Conservation (phyloP, 2,113 vertebrate species). For the Lasiurus borealis region DNA sequence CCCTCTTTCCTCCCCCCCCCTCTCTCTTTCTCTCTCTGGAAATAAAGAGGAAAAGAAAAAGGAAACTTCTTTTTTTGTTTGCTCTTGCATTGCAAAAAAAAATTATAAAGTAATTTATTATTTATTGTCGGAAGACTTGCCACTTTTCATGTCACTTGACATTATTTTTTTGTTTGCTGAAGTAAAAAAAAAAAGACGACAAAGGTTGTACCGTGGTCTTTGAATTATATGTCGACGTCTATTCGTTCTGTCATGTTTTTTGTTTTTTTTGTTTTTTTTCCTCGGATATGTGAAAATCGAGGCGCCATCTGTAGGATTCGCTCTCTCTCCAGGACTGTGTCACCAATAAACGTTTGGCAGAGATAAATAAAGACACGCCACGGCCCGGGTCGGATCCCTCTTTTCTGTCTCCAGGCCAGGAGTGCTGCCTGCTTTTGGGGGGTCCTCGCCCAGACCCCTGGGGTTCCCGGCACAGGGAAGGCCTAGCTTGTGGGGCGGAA, state of each 20-base stretch:
- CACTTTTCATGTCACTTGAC: conserved; percentile 96
- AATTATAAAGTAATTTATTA: conserved; percentile 98
- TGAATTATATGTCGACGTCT: conserved; percentile 91
- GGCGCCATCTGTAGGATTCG: conserved; percentile 92
- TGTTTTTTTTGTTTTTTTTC: conserved; percentile 84
- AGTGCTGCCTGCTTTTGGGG: conserved; percentile 79
- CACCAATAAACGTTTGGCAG: conserved; percentile 92
- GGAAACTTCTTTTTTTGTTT: conserved; percentile 91
- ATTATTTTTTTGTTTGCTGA: conserved; percentile 93
- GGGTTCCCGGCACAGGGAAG: conserved; percentile 84
- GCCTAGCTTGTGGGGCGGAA: conserved; percentile 83
- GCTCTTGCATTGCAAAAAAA: conserved; percentile 96
- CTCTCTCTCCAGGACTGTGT: conserved; percentile 92
- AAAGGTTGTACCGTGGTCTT: conserved; percentile 91
- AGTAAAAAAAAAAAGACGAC: conserved; percentile 90
- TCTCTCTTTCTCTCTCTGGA: conserved; percentile 82
- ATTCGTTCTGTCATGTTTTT: conserved; percentile 86
- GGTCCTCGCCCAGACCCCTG: conserved; percentile 61
- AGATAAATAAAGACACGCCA: conserved; percentile 85
- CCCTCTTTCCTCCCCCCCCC: conserved; percentile 74
- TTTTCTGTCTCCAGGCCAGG: conserved; percentile 86
- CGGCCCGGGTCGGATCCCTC: conserved; percentile 83
- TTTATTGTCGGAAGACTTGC: conserved; percentile 98
- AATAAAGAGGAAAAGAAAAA: conserved; percentile 80
- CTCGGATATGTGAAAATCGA: conserved; percentile 92